A percentile compares a stretch with the other conserved stretches of the same genome.
Evolutionary conservation across 1,140 invertebrate species (phyloP).

Genomic region (Caerostris extrusa): DNA sequence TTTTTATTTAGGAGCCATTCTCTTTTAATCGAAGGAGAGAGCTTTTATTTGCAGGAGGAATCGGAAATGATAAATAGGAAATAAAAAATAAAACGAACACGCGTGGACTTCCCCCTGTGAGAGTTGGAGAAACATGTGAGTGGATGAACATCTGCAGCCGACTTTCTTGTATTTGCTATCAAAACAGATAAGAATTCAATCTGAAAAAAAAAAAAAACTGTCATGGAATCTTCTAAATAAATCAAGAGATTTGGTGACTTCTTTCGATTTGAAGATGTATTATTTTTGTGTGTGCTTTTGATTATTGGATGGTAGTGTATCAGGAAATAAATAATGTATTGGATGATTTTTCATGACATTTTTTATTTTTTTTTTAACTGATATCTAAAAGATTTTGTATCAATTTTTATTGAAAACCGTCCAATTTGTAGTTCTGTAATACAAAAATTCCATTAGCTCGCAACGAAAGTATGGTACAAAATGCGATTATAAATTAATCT

Average conservation of each 20-base stretch:
- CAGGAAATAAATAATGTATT: no score
- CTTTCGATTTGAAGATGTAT: neutral
- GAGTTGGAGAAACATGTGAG: neutral
- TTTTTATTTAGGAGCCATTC: neutral
- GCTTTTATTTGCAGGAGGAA: neutral
- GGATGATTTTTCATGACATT: no score
- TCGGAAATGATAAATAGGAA: neutral
- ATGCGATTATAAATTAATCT: no score
- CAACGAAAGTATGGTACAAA: no score
- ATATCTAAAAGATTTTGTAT: no score
- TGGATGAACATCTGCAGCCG: neutral
- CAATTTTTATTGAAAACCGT: no score
- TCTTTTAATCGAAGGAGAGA: neutral
- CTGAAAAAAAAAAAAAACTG: neutral
- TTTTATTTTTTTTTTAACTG: no score
- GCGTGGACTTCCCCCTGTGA: neutral
- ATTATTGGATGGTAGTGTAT: no score
- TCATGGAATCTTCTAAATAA: neutral
- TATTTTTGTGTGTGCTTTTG: no score
- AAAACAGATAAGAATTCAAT: conserved; percentile 18
- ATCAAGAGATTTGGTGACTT: neutral
- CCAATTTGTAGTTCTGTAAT: no score
- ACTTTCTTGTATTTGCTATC: neutral
- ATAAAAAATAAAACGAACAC: neutral
- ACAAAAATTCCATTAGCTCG: no score